A percentile compares a stretch with the other conserved stretches of the same genome.
phyloP scores from a whole-genome alignment of 2,113 vertebrate genomes.

The Cranoglanis bouderius region DNA sequence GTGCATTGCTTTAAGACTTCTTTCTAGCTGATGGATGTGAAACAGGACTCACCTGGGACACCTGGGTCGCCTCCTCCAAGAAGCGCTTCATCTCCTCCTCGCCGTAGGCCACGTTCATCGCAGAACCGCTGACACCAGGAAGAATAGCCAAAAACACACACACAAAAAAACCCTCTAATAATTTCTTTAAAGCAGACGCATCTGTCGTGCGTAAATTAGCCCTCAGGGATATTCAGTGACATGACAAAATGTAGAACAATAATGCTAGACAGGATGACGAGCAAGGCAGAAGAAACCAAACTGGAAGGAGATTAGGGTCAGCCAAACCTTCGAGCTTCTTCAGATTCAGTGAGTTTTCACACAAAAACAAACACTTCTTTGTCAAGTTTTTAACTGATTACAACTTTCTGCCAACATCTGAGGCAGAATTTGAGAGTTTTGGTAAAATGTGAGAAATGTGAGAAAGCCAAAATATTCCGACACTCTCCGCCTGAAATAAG shows the following conservation, averaged over 20 bases:
- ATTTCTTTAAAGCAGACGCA: neutral
- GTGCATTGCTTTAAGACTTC: neutral
- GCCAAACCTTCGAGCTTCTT: slow-evolving; percentile 67
- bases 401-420: neutral
- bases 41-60: slow-evolving; percentile 84
- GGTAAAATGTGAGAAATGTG: neutral
- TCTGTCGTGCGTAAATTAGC: slow-evolving; percentile 32
- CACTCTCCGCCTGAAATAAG: neutral
- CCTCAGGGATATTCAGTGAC: slow-evolving; percentile 57
- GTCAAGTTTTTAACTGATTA: neutral
- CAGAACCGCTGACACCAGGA: slow-evolving; percentile 81
- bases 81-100: slow-evolving; percentile 94
- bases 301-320: slow-evolving; percentile 70
- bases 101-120: slow-evolving; percentile 90
- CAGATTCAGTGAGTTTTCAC: slow-evolving; percentile 62
- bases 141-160: neutral
- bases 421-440: neutral
- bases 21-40: neutral
- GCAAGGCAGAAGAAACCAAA: slow-evolving; percentile 55
- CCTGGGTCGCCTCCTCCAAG: slow-evolving; percentile 89
- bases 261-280: slow-evolving; percentile 47
- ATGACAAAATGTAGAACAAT: slow-evolving; percentile 20
- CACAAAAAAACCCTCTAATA: slow-evolving; percentile 15
- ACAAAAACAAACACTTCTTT: slow-evolving; percentile 59
- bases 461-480: neutral